Evolutionary conservation across 1,140 invertebrate genomes (phyloP).

Genomic region (Pachyrhynchus sulphureomaculatus): DNA sequence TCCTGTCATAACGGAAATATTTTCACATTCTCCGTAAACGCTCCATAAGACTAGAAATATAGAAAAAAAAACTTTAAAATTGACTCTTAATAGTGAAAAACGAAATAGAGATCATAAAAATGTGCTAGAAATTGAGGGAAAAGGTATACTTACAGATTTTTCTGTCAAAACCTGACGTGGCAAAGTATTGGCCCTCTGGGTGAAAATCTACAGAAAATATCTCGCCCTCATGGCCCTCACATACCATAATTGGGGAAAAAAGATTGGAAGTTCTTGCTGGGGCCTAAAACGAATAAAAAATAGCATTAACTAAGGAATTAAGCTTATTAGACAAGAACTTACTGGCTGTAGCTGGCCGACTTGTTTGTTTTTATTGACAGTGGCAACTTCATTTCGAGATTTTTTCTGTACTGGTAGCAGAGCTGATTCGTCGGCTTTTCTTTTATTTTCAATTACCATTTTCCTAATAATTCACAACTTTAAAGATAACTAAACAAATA

Average conservation of each 20-base stretch:
- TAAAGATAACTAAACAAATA: background rate
- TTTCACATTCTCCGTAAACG: conserved; percentile 97
- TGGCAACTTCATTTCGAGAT: conserved; percentile 68
- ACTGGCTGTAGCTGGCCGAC: conserved; percentile 58
- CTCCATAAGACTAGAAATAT: conserved; percentile 87
- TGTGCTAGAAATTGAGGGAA: background rate
- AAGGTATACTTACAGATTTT: conserved; percentile 81
- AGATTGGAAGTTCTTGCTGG: conserved; percentile 85
- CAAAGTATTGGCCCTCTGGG: conserved; percentile 91
- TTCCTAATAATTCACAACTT: background rate
- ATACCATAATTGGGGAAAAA: conserved; percentile 91
- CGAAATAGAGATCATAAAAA: too few relatives aligned
- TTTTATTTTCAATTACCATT: conserved; percentile 60
- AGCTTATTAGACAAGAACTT: conserved; percentile 38
- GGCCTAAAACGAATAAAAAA: conserved; percentile 37
- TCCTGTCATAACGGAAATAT: conserved; percentile 87
- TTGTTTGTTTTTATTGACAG: conserved; percentile 67
- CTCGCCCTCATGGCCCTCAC: conserved; percentile 96
- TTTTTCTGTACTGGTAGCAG: conserved; percentile 69
- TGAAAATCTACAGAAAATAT: conserved; percentile 94
- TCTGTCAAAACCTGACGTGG: conserved; percentile 94
- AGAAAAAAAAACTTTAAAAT: too few relatives aligned
- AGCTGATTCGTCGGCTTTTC: conserved; percentile 69
- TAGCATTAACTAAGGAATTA: conserved; percentile 6
- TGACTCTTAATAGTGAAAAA: too few relatives aligned